Evolutionary conservation across 2,888 invertebrate genomes (phyloP), one percentile per base, ranked within the genome.

Genomic region (Matsumyia berberina): DNA sequence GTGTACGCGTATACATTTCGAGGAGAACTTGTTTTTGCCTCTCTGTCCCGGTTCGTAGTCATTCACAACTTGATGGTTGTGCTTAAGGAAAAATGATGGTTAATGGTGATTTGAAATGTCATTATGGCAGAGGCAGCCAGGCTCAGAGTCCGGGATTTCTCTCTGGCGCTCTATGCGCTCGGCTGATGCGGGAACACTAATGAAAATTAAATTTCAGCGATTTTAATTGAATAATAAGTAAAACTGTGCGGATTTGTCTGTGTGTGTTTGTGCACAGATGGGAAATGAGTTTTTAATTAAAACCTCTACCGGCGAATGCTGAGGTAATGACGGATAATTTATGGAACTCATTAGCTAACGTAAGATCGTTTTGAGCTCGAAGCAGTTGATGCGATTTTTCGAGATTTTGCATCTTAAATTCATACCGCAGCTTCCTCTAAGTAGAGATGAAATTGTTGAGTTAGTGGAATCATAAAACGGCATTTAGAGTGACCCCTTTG

Each of bases 51-150:
- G 19, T 49, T 17, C 29, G 33, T 42, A n/a, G 55, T 42, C 15
- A 12, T 60, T 35, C 35, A 9, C 29, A 15, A 53, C 55, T 60
- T 77, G 60, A 55, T 73, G 66, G 70, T 24, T 53, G 58, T 64
- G 60, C 72, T 67, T 8, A 64, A 74, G 62, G 69, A 74, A 60
- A 74, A 83, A 83, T 57, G 73, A 85, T 70, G 83, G 83, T 85
- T 85, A 85, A 85, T 85, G 83, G 62, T 85, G 79, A 85, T 85
- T 79, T 85, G 73, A 85, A 74, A 74, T 79, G 79, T 85, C 79
- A 74, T 85, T 85, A 85, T 58, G 57, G 69, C 11, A 5, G 46
- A 3, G 24, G 2, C 15, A 15, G 46, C n/a, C 37, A 24, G 15
- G 58, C 6, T 17, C 24, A 29, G 35, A 62, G 42, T 0, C 29